phyloP scores from a whole-genome alignment of 2,888 invertebrate species.

The Drosophila hamatofila region DNA sequence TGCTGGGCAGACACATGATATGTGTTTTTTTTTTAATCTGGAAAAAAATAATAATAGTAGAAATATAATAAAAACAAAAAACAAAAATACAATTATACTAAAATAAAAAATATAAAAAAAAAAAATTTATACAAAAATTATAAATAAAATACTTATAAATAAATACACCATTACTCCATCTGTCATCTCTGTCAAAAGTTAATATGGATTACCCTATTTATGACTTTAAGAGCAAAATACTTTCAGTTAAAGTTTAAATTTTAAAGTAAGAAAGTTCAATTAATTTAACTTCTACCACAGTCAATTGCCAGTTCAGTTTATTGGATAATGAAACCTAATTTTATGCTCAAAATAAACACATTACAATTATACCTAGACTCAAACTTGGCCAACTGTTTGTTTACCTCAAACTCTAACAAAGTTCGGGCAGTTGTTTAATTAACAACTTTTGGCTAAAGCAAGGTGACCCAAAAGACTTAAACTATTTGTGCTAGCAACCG shows the following conservation, averaged over 20 bases:
- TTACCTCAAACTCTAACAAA: slow-evolving; percentile 11
- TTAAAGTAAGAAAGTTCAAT: neutral
- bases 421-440: slow-evolving; percentile 62
- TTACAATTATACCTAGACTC: slow-evolving; percentile 23
- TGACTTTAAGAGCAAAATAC: neutral
- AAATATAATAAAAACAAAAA: too few species aligned
- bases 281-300: neutral
- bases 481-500: slow-evolving; percentile 54
- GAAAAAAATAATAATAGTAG: too few species aligned
- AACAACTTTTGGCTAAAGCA: slow-evolving; percentile 54
- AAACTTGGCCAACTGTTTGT: slow-evolving; percentile 30
- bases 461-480: slow-evolving; percentile 37
- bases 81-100: too few species aligned
- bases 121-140: too few species aligned
- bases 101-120: too few species aligned
- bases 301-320: neutral
- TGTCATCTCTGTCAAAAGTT: too few species aligned
- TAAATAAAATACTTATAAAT: too few species aligned
- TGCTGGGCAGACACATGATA: neutral
- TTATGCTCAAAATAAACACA: slow-evolving; percentile 17
- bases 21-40: too few species aligned
- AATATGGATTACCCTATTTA: too few species aligned
- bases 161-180: too few species aligned
- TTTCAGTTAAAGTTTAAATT: neutral
- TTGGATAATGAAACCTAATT: neutral